Base-by-base conservation (phyloP, 64 coral and sea anemone genomes). In the Exaiptasia diaphana region DNA sequence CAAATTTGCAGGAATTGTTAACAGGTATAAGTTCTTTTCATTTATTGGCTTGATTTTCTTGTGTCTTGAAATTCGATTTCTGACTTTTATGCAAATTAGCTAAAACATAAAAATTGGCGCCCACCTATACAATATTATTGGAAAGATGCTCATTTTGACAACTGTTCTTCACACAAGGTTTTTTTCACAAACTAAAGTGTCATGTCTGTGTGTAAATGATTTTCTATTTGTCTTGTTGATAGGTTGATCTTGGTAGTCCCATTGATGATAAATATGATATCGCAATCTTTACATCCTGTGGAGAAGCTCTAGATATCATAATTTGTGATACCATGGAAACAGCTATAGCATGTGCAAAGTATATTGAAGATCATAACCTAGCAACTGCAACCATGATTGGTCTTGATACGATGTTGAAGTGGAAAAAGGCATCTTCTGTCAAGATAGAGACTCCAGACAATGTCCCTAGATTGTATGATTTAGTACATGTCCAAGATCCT, bases 221-320 rank as follows among this genome's bases (percentile, higher is more conserved):
- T 0, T 8, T 12, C 24, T 54, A 17, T 26, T 61, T 64, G 25
- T 64, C 4, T 38, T 37, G 32, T 46, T 46, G 15, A 4, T 53
- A 99, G 95, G 95, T 89, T 32, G 95, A 99, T 68, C 90, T 99
- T 68, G 95, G 95, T 71, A 85, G 89, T 7, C n/a, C n/a, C n/a
- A 99, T 99, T 60, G 95, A 99, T 73, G 95, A 99, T 52, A 93
- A 93, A 74, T 99, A 99, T 86, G 95, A 99, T 73, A 81, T 99
- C 21, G 95, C 95, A 0, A 99, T 99, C 48, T 93, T 89, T 28
- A 99, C 95, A 14, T 89, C 95, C 7, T 99, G 95, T 89, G 95
- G 90, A 53, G n/a, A n/a, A n/a, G 71, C 95, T 43, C 59, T 99
- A 32, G 90, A 99, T 36, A 83, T 93, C 33, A 99, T 99, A 74